phyloP scores from a whole-genome alignment of 92 coral and sea anemone genomes.

The Scolanthus callimorphus region DNA sequence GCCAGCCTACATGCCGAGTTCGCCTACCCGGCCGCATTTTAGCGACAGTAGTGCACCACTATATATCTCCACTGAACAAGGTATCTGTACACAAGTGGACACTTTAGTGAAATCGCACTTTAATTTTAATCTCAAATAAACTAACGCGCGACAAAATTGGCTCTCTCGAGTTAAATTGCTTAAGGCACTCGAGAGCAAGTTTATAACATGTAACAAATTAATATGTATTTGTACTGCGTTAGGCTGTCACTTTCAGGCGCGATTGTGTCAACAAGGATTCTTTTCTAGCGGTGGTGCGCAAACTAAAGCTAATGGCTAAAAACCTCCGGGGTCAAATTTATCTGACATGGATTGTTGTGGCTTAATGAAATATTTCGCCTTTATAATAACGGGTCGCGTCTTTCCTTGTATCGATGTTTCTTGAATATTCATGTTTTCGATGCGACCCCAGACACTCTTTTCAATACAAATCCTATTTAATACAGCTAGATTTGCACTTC shows the following conservation, averaged over 20 bases:
- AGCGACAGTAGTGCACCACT: too few relatives aligned
- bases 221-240: constrained; percentile 76
- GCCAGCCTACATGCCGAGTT: constrained; percentile 20
- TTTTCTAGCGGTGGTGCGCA: constrained; percentile 19
- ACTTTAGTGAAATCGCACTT: too few relatives aligned
- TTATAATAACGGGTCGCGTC: not conserved
- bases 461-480: too few relatives aligned
- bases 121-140: too few relatives aligned
- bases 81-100: too few relatives aligned
- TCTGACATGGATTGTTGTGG: constrained; percentile 10
- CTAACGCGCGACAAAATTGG: not conserved
- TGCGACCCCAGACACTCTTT: too few relatives aligned
- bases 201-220: constrained; percentile 95
- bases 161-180: not conserved
- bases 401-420: constrained; percentile 35
- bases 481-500: too few relatives aligned
- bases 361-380: constrained; percentile 1
- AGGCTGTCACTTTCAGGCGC: constrained; percentile 63
- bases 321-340: constrained; percentile 18
- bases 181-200: constrained; percentile 35
- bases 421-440: constrained; percentile 5
- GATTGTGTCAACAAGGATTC: constrained; percentile 41
- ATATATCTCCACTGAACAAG: too few relatives aligned
- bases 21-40: too few relatives aligned
- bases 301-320: constrained; percentile 21